Evolutionary conservation across 2,888 invertebrate genomes (phyloP), one percentile per base, ranked within the genome.

Genomic region (Caenorhabditis sp.): DNA sequence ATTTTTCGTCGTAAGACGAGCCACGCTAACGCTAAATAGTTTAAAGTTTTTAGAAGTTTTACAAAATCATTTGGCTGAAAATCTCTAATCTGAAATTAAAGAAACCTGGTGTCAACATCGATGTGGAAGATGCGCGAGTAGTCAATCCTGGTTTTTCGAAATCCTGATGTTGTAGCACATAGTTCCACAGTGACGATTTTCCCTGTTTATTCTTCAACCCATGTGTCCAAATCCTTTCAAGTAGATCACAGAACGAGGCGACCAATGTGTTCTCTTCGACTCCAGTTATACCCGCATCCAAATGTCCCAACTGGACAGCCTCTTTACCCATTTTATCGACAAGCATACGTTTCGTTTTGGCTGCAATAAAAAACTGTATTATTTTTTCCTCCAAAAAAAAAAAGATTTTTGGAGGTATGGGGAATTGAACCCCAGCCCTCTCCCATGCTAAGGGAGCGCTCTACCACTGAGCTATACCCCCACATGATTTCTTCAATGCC

Each of bases 161-260:
- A 86, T 95, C 94, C 86, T 95, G 93, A 88, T 93, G 97, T 87
- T 93, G 93, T 20, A 93, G 92, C 65, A 97, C 91, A 89, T 97
- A 96, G 71, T 94, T 93, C 99, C 99, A 99, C 5, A 99, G 90
- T 0, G 97, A 95, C 0, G 97, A 97, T 90, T 97, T 97, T 10
- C 97, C 96, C 91, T 92, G 93, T 89, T 97, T 97, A 73, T 93
- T 93, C 85, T 95, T 95, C 62, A 97, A 90, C 0, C 97, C 99
- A 88, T 99, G 97, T 0, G 95, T 94, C 97, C 97, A 99, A 27
- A 97, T 93, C 80, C 97, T 91, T 89, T 99, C 99, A 59, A 99
- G 89, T 63, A 99, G 91, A 90, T 99, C 99, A 89, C 99, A 99
- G 4, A 99, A 91, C 67, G 95, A 94, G n/a, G 96, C 97, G 1